A percentile compares a stretch with the other conserved stretches of the same genome.
Evolutionary conservation across 2,113 vertebrate genomes (phyloP).

Genomic region (Cyprinus carpio): DNA sequence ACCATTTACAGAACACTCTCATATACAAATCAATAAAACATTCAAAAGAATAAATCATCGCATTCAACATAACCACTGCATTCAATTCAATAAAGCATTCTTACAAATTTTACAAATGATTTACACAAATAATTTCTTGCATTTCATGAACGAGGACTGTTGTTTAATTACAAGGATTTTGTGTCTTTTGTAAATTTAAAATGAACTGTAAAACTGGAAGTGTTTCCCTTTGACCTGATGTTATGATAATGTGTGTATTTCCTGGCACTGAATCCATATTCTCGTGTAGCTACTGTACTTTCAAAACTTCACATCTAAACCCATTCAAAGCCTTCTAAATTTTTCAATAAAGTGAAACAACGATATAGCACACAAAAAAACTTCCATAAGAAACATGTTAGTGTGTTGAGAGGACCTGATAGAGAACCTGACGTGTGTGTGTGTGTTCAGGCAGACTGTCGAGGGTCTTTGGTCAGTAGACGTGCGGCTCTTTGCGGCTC

Average conservation of each 20-base stretch:
- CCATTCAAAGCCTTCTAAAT: background rate
- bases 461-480: slow-evolving; percentile 75
- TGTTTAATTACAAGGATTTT: background rate
- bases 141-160: background rate
- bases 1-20: background rate
- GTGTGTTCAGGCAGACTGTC: background rate
- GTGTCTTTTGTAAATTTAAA: background rate
- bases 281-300: no score
- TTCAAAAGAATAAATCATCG: background rate
- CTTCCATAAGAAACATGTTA: background rate
- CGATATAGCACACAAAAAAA: background rate
- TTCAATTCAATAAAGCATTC: background rate
- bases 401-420: slow-evolving; percentile 9
- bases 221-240: background rate
- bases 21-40: background rate
- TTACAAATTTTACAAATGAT: background rate
- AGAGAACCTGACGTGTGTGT: background rate
- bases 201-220: background rate
- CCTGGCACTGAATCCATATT: background rate
- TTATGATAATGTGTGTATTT: background rate
- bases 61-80: background rate
- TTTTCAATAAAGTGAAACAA: slow-evolving; percentile 5
- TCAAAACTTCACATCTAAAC: background rate
- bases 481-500: slow-evolving; percentile 82
- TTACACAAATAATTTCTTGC: background rate